Evolutionary conservation across 2,113 vertebrate genomes (phyloP).

Genomic region (Cephalophus harveyi): DNA sequence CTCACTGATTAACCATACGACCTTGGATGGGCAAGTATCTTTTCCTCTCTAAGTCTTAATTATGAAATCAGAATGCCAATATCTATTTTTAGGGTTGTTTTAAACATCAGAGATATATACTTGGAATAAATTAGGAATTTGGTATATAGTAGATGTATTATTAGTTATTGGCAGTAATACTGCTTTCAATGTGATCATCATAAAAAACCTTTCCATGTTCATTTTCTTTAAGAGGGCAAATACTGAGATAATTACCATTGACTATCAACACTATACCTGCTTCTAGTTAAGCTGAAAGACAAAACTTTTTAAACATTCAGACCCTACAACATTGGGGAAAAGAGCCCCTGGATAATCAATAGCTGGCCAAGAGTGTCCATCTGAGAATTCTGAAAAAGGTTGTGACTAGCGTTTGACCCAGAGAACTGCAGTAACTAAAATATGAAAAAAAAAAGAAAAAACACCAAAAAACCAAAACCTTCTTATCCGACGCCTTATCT

Average conservation of each 20-base stretch:
- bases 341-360: not conserved
- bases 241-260: not conserved
- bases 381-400: not conserved
- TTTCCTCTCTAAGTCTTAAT: conserved; percentile 9
- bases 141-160: conserved; percentile 27
- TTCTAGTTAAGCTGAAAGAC: conserved; percentile 5
- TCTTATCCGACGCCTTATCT: not conserved
- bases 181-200: conserved; percentile 13
- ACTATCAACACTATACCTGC: not conserved
- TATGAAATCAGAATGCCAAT: not conserved
- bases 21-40: not conserved
- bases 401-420: not conserved
- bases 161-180: not conserved
- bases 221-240: not conserved
- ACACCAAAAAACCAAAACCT: not conserved
- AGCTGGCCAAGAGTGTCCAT: not conserved
- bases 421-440: conserved; percentile 32
- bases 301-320: not conserved
- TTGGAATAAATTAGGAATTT: conserved; percentile 18
- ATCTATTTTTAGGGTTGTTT: not conserved
- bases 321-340: not conserved
- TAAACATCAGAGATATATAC: not conserved
- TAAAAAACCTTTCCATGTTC: not conserved
- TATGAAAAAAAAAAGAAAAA: not conserved
- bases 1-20: not conserved